Percentiles rank a stretch among this genome's conserved stretches.
Conservation (phyloP, 2,797 vertebrate genomes). For the Peromyscus melanophrys region DNA sequence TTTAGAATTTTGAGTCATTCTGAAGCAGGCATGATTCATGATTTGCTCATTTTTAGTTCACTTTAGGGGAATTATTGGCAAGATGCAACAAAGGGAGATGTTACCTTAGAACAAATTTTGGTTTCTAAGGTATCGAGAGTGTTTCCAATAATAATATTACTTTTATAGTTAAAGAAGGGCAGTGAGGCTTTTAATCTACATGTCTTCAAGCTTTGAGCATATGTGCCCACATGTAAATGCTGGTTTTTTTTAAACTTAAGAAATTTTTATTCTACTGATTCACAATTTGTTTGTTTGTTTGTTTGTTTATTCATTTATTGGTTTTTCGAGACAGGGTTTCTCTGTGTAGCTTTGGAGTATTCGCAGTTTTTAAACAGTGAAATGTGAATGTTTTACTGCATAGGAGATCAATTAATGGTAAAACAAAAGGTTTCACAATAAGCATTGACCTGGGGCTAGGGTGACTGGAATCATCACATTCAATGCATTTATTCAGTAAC, state of each 20-base stretch:
- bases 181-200: not conserved
- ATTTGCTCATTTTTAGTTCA: constrained; percentile 70
- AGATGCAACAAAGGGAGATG: not conserved
- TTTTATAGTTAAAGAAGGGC: constrained; percentile 23
- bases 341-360: not conserved
- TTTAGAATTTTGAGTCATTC: constrained; percentile 83
- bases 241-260: not conserved
- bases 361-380: not conserved
- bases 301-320: not conserved
- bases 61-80: constrained; percentile 49
- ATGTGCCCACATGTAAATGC: constrained; percentile 7
- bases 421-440: not conserved
- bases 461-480: not conserved
- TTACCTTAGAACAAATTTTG: constrained; percentile 53
- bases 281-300: not conserved
- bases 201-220: not conserved
- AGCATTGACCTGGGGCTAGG: not conserved
- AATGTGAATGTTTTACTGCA: not conserved
- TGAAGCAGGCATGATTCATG: constrained; percentile 72
- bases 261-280: not conserved
- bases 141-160: constrained; percentile 56
- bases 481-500: not conserved
- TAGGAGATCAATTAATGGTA: not conserved
- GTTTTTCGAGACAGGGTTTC: not conserved
- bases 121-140: constrained; percentile 34